These are phyloP conservation scores for Amiota communis DNA, from an alignment of 2,888 invertebrate species.

Conservation along the genomic window DNA sequence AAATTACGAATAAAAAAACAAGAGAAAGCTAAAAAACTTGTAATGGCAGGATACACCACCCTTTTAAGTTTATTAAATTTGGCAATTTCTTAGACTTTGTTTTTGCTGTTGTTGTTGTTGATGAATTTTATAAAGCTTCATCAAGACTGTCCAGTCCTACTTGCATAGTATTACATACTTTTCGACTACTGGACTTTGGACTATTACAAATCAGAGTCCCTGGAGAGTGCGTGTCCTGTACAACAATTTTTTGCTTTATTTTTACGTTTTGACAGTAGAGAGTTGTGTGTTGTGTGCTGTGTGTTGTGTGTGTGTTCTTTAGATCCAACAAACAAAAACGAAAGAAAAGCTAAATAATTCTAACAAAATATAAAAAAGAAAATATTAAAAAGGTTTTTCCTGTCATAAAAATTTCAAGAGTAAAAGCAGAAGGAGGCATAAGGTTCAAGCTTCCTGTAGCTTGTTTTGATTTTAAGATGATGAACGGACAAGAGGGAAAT, in stretches of 20 bases:
- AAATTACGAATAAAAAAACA: too few relatives aligned
- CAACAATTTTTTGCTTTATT: conserved; percentile 35
- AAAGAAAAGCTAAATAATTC: conserved; percentile 28
- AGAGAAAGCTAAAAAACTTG: conserved; percentile 17
- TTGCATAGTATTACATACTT: conserved; percentile 1
- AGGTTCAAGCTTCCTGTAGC: too few relatives aligned
- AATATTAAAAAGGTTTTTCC: conserved; percentile 62
- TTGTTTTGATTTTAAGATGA: not conserved
- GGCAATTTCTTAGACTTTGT: conserved; percentile 56
- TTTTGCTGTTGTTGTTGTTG: conserved; percentile 31
- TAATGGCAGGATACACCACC: conserved; percentile 47
- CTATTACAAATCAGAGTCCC: conserved; percentile 43
- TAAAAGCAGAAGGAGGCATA: too few relatives aligned
- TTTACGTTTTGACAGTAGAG: not conserved
- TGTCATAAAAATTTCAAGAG: conserved; percentile 48
- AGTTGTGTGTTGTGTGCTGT: too few relatives aligned
- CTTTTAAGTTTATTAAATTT: conserved; percentile 69
- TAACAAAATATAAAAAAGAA: conserved; percentile 38
- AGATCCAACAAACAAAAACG: conserved; percentile 48
- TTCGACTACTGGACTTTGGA: not conserved
- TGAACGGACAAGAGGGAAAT: not conserved
- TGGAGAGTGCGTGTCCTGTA: conserved; percentile 59
- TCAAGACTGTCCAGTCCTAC: conserved; percentile 11
- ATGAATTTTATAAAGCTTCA: too few relatives aligned
- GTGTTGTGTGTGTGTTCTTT: too few relatives aligned